These are phyloP conservation scores for Spilarctia lutea DNA, from an alignment of 2,888 invertebrate species.

Conservation along the genomic window DNA sequence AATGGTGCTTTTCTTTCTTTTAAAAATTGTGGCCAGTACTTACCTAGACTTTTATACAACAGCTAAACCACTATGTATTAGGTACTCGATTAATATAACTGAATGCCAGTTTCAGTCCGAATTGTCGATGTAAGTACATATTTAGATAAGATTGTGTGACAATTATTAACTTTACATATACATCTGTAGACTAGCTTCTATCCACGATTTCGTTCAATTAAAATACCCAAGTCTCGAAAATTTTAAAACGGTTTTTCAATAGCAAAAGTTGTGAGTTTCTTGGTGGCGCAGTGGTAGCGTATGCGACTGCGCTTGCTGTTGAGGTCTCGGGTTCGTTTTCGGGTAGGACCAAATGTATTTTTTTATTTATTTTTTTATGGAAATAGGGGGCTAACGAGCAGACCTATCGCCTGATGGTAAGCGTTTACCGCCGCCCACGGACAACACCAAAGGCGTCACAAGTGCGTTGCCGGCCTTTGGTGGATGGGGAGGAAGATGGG, in stretches of 20 bases:
- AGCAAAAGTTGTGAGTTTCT: background rate
- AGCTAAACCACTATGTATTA: slow-evolving; percentile 20
- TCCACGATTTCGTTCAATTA: background rate
- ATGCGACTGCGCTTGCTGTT: too few relatives aligned
- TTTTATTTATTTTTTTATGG: too few relatives aligned
- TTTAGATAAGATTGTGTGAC: background rate
- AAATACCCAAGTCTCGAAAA: background rate
- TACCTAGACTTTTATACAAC: background rate
- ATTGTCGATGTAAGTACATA: background rate
- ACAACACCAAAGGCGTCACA: too few relatives aligned
- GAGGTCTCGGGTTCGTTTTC: too few relatives aligned
- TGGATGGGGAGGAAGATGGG: too few relatives aligned
- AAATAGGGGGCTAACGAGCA: too few relatives aligned
- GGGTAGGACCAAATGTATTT: too few relatives aligned
- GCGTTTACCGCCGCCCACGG: too few relatives aligned
- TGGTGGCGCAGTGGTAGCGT: too few relatives aligned
- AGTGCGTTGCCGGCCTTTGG: too few relatives aligned
- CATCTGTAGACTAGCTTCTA: background rate
- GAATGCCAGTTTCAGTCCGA: slow-evolving; percentile 7
- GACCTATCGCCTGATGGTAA: too few relatives aligned
- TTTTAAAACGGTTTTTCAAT: background rate
- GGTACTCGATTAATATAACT: slow-evolving; percentile 31
- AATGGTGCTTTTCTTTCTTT: background rate
- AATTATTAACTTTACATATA: background rate
- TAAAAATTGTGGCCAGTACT: background rate